Evolutionary conservation across 1,140 invertebrate species (phyloP).

Genomic region (Drosophila rufa): DNA sequence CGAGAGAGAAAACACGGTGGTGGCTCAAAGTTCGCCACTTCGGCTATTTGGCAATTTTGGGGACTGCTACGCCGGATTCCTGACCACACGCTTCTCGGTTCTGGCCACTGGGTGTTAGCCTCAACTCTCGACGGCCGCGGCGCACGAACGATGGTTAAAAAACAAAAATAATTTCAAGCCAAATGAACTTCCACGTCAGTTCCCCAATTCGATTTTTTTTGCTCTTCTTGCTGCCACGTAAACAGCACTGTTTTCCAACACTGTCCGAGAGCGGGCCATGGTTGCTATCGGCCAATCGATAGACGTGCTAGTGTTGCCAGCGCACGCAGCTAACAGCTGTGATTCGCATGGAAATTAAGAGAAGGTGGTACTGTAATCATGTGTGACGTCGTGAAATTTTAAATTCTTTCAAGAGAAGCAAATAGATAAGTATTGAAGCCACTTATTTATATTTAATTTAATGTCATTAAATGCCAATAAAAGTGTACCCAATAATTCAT

Average conservation of each 20-base stretch:
- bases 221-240: conserved; percentile 75
- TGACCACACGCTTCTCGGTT: conserved; percentile 26
- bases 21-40: conserved; percentile 72
- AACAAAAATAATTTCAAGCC: conserved; percentile 58
- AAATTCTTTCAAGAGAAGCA: neutral
- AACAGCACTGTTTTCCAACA: conserved; percentile 46
- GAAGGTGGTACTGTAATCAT: neutral
- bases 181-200: conserved; percentile 84
- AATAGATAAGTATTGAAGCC: too few species aligned
- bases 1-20: conserved; percentile 40
- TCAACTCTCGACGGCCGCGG: conserved; percentile 24
- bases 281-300: conserved; percentile 10
- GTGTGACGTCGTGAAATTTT: neutral
- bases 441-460: too few species aligned
- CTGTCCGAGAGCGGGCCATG: neutral
- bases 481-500: too few species aligned
- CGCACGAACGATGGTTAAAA: conserved; percentile 52
- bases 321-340: too few species aligned
- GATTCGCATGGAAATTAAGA: neutral
- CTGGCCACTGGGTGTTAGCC: conserved; percentile 28
- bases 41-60: conserved; percentile 32
- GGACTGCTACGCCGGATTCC: conserved; percentile 31
- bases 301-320: neutral
- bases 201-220: conserved; percentile 76
- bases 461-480: too few species aligned